Evolutionary conservation across 2,888 invertebrate species (phyloP).

Genomic region (Psylliodes chrysocephalus): DNA sequence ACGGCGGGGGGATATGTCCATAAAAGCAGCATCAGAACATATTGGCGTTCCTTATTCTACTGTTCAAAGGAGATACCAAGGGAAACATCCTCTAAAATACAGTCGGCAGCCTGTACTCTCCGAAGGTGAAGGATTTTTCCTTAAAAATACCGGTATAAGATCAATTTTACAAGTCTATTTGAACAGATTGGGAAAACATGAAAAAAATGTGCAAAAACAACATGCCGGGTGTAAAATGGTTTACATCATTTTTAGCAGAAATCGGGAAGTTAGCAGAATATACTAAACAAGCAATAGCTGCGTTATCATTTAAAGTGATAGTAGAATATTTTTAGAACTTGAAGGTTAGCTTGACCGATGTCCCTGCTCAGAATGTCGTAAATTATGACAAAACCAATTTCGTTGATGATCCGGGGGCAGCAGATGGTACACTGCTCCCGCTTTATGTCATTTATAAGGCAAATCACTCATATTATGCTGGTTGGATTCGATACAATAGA

Average conservation of each 20-base stretch:
- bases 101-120: no score
- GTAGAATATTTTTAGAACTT: constrained; percentile 29
- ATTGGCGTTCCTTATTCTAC: constrained; percentile 14
- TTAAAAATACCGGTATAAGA: constrained; percentile 25
- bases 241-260: no score
- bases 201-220: no score
- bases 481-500: no score
- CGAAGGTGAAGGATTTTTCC: constrained; percentile 35
- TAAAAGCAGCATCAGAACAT: no score
- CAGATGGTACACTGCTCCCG: no score
- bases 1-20: no score
- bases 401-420: background rate
- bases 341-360: constrained; percentile 27
- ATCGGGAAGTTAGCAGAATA: constrained; percentile 19
- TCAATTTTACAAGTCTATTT: constrained; percentile 32
- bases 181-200: constrained; percentile 30
- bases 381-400: constrained; percentile 40
- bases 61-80: constrained; percentile 1
- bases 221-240: no score
- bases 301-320: constrained; percentile 15
- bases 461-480: no score
- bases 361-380: constrained; percentile 17
- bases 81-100: constrained; percentile 11
- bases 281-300: constrained; percentile 17
- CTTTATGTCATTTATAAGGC: no score